Evolutionary conservation across 92 coral and sea anemone genomes (phyloP).

Genomic region (Virgularia gustaviana): DNA sequence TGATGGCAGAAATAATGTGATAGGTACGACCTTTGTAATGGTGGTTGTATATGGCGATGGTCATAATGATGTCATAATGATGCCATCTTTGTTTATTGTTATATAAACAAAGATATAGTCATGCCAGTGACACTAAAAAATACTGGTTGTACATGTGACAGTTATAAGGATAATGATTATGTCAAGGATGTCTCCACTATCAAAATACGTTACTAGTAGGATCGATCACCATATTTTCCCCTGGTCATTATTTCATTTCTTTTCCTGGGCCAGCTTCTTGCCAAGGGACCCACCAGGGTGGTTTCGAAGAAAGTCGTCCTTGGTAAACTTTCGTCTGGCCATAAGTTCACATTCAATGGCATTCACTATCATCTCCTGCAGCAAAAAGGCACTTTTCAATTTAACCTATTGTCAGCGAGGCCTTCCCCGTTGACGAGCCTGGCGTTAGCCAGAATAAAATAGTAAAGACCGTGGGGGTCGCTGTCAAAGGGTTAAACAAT

Average conservation of each 20-base stretch:
- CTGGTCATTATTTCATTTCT: slow-evolving; percentile 21
- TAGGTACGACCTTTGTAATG: too few species aligned
- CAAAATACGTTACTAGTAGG: background rate
- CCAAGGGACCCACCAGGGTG: slow-evolving; percentile 35
- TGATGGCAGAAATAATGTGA: too few species aligned
- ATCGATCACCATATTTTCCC: background rate
- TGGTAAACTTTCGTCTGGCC: slow-evolving; percentile 32
- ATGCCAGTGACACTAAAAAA: background rate
- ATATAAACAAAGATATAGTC: background rate
- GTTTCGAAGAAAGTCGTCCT: slow-evolving; percentile 19
- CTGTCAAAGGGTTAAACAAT: too few species aligned
- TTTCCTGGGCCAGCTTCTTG: slow-evolving; percentile 9
- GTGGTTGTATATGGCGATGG: too few species aligned
- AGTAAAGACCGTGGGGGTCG: too few species aligned
- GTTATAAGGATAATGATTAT: too few species aligned
- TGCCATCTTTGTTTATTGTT: background rate
- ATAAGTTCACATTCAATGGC: slow-evolving; percentile 36
- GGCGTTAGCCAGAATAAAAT: too few species aligned
- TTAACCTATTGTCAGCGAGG: too few species aligned
- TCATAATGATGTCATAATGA: background rate
- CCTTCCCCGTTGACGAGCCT: too few species aligned
- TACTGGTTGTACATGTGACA: background rate
- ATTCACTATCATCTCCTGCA: slow-evolving; percentile 34
- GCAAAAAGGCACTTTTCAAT: too few species aligned
- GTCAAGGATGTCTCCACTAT: too few species aligned